phyloP scores from a whole-genome alignment of 2,888 invertebrate species.

The Griposia aprilina region DNA sequence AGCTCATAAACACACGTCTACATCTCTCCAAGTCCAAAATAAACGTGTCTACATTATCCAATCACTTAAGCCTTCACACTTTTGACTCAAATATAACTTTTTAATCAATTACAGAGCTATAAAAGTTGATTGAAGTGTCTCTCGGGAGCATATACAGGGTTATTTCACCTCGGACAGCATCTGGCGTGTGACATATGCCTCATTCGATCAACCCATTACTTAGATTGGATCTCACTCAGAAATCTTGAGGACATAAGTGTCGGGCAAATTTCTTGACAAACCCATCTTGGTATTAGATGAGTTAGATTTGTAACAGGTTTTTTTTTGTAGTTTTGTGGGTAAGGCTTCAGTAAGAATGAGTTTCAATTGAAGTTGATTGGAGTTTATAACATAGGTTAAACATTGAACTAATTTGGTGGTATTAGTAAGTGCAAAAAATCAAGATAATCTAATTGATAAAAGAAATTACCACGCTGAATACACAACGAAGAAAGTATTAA shows the following conservation, averaged over 20 bases:
- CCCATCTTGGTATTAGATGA: conserved; percentile 23
- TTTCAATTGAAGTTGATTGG: background rate
- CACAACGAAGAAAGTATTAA: background rate
- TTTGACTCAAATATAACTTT: conserved; percentile 28
- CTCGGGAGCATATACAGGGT: conserved; percentile 12
- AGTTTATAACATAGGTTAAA: background rate
- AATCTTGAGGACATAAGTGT: conserved; percentile 48
- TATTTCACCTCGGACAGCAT: conserved; percentile 41
- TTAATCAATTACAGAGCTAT: conserved; percentile 56
- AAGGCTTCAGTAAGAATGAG: background rate
- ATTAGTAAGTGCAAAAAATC: too few species aligned
- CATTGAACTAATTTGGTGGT: background rate
- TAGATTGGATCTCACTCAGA: conserved; percentile 55
- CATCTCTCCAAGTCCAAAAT: background rate
- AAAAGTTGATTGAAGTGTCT: conserved; percentile 55
- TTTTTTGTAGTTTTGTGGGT: background rate
- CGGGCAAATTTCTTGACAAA: conserved; percentile 28
- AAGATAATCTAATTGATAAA: background rate
- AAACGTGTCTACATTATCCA: background rate
- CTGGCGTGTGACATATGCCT: conserved; percentile 57
- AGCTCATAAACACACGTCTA: background rate
- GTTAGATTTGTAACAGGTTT: conserved; percentile 26
- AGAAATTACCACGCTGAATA: background rate
- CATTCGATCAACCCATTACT: conserved; percentile 57
- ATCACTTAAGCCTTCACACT: conserved; percentile 41